Evolutionary conservation across 2,797 vertebrate species (phyloP).

Genomic region (Anisognathus igniventris): DNA sequence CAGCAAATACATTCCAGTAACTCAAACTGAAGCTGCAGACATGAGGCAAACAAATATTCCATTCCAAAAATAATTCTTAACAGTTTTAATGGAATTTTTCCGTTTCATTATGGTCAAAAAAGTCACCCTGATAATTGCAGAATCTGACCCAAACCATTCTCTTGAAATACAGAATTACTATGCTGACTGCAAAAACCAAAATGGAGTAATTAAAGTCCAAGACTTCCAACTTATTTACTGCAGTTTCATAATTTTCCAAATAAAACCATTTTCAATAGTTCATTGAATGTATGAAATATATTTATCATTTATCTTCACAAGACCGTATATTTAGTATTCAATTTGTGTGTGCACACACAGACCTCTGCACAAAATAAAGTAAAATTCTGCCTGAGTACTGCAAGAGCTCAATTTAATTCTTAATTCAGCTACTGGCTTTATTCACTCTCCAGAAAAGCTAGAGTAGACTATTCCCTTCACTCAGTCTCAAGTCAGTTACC

Average conservation of each 20-base stretch:
- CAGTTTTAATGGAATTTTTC: neutral
- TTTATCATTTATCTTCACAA: neutral
- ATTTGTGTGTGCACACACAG: neutral
- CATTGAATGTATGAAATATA: neutral
- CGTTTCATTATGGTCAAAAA: neutral
- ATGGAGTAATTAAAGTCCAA: neutral
- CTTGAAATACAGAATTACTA: neutral
- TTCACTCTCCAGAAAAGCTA: neutral
- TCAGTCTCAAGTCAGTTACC: neutral
- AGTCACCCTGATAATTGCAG: neutral
- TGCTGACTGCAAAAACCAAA: neutral
- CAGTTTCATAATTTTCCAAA: neutral
- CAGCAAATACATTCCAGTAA: neutral
- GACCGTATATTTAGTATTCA: neutral
- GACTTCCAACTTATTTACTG: neutral
- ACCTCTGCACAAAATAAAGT: neutral
- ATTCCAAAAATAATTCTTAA: neutral
- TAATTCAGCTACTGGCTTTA: neutral
- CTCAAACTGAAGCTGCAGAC: neutral
- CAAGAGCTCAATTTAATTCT: neutral
- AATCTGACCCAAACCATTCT: neutral
- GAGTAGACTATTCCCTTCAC: neutral
- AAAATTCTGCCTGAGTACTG: neutral
- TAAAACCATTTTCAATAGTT: neutral
- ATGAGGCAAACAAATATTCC: neutral